Evolutionary conservation across 1,140 invertebrate genomes (phyloP), one percentile per base, ranked within the genome.

Genomic region (Thaumetopoea pityocampa): DNA sequence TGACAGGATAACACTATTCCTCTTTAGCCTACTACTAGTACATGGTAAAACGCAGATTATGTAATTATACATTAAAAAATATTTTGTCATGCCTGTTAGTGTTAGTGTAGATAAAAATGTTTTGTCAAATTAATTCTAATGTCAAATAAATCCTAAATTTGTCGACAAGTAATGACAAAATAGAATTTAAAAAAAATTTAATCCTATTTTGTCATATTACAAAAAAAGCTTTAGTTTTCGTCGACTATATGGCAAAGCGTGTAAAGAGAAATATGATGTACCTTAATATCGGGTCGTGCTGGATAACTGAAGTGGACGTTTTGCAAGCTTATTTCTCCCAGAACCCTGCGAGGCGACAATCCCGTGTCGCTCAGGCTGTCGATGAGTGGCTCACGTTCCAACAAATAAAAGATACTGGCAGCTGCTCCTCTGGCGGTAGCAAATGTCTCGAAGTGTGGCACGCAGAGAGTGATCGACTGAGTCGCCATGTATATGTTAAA

Each of bases 291-390:
- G 1, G 89, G 86, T 44, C 95, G 85, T 0, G 93, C 90, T 4
- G 96, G 95, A 85, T 97, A 98, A 7, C 86, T 85, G 61, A 95
- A 95, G 43, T 87, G 72, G 0, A 96, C 89, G 60, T 94, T 87
- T 47, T 89, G 87, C 41, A 97, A 90, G 41, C 87, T 79, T 19
- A 97, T 92, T 45, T 91, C 87, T 1, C 94, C 93, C 5, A 83
- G 65, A 9, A 94, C 77, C n/a, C 85, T 85, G 1, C 88, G 83
- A 2, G 89, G 88, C 20, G 87, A 88, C 5, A 87, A 68, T 10
- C 94, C 94, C 17, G 81, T 71, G 0, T 86, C 73, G 4, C 88
- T 87, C 16, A 79, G 23, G 18, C 63, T 51, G 26, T 83, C 70
- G 3, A 83, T 80, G 3, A 44, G 29, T 0, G 79, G 74, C 15